Evolutionary conservation across 2,888 invertebrate species (phyloP).

Genomic region (Agonopterix alstromeriana): DNA sequence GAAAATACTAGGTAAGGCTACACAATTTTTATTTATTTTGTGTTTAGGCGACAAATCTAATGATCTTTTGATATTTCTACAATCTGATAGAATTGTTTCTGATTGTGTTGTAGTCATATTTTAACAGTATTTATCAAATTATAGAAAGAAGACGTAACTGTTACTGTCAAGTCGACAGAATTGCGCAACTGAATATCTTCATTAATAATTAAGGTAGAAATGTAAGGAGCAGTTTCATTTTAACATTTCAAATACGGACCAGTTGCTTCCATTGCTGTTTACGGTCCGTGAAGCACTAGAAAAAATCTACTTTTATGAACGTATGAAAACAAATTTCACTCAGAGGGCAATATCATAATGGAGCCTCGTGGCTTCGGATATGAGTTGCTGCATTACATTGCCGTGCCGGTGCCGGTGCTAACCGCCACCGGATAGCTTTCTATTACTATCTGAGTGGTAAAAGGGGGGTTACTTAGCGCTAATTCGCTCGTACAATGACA

Average conservation of each 20-base stretch:
- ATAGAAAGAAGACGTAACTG: too few relatives aligned
- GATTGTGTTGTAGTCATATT: too few relatives aligned
- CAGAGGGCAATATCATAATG: conserved; percentile 73
- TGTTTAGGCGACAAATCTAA: too few relatives aligned
- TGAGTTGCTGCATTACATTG: conserved; percentile 49
- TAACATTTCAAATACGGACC: conserved; percentile 4
- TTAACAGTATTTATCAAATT: too few relatives aligned
- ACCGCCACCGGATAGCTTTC: conserved; percentile 44
- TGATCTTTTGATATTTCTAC: too few relatives aligned
- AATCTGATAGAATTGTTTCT: too few relatives aligned
- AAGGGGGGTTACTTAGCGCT: conserved; percentile 21
- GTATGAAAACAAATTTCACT: conserved; percentile 67
- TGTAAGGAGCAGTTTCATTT: too few relatives aligned
- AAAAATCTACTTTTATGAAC: conserved; percentile 48
- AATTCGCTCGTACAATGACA: conserved; percentile 17
- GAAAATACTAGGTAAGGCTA: too few relatives aligned
- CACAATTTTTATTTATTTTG: too few relatives aligned
- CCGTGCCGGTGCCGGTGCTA: conserved; percentile 37
- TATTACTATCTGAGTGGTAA: conserved; percentile 36
- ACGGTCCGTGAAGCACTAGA: conserved; percentile 37
- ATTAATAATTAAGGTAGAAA: too few relatives aligned
- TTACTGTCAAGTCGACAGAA: too few relatives aligned
- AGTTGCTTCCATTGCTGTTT: conserved; percentile 34
- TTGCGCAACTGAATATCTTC: too few relatives aligned
- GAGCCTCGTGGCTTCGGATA: conserved; percentile 51